Conservation (phyloP, 2,113 vertebrate genomes). For the Pelecanus crispus region DNA sequence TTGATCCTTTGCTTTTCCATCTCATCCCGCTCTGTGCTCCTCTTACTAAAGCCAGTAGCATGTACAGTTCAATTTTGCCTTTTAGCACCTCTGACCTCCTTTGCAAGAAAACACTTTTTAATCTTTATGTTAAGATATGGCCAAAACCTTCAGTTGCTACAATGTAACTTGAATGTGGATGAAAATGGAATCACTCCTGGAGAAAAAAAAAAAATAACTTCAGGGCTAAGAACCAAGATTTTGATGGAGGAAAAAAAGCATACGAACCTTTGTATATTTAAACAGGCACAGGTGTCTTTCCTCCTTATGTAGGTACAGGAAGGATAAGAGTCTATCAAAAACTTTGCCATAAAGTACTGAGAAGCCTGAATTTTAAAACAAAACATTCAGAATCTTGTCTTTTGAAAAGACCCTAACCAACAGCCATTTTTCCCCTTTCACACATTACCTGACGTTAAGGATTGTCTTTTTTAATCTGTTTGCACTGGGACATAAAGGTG, state of each 20-base stretch:
- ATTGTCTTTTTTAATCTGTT: background rate
- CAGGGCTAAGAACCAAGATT: background rate
- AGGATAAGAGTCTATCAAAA: background rate
- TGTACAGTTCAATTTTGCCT: background rate
- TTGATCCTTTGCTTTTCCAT: background rate
- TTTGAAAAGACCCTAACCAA: background rate
- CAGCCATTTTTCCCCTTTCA: background rate
- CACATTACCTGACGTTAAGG: background rate
- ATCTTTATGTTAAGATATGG: background rate
- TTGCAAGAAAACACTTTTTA: background rate
- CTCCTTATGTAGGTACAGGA: background rate
- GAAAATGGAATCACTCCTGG: background rate
- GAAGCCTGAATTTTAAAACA: background rate
- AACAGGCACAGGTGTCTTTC: background rate
- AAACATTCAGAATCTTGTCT: background rate
- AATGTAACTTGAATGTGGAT: background rate
- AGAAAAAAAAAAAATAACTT: background rate
- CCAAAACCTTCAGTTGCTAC: background rate
- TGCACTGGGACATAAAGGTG: background rate
- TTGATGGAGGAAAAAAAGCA: background rate
- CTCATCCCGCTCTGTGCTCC: background rate
- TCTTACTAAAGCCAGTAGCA: background rate
- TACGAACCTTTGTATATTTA: background rate
- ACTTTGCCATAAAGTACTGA: background rate
- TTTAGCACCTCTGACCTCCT: background rate